These are phyloP conservation scores for Tyto alba DNA, from an alignment of 2,113 vertebrate species.

Conservation along the genomic window DNA sequence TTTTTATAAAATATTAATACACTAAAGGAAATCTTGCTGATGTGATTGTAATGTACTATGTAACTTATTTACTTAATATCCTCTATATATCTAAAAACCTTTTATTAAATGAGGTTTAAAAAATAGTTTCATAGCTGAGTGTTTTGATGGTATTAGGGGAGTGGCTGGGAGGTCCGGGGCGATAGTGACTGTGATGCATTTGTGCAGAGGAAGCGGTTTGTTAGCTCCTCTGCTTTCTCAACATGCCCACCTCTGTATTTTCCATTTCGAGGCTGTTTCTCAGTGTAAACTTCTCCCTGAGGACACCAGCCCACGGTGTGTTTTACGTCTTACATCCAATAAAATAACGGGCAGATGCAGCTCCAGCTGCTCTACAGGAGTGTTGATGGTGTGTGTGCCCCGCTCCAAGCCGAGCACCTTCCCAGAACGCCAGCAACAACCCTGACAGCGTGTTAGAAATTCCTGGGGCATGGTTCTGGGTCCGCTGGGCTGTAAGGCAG, in stretches of 20 bases:
- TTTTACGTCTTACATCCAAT: neutral
- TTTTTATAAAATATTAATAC: constrained; percentile 84
- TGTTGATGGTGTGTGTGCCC: neutral
- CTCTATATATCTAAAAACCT: constrained; percentile 75
- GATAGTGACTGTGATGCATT: neutral
- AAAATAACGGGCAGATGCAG: neutral
- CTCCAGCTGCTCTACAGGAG: neutral
- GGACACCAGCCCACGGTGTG: neutral
- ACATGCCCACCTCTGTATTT: neutral
- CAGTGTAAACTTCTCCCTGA: neutral
- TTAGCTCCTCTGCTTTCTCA: neutral
- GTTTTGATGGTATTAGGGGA: neutral
- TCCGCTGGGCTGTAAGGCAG: neutral
- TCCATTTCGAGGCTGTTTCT: neutral
- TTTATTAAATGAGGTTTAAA: constrained; percentile 83
- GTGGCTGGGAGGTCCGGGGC: rapidly evolving
- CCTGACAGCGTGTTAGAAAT: neutral
- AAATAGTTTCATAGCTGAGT: constrained; percentile 6
- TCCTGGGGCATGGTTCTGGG: neutral
- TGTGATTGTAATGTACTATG: constrained; percentile 82
- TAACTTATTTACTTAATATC: constrained; percentile 84
- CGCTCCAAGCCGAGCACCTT: neutral
- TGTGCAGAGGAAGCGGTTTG: neutral
- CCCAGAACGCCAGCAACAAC: neutral
- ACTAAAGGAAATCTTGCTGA: constrained; percentile 81